Conservation (phyloP, 1,140 invertebrate species). For the Magallana ariakensis region DNA sequence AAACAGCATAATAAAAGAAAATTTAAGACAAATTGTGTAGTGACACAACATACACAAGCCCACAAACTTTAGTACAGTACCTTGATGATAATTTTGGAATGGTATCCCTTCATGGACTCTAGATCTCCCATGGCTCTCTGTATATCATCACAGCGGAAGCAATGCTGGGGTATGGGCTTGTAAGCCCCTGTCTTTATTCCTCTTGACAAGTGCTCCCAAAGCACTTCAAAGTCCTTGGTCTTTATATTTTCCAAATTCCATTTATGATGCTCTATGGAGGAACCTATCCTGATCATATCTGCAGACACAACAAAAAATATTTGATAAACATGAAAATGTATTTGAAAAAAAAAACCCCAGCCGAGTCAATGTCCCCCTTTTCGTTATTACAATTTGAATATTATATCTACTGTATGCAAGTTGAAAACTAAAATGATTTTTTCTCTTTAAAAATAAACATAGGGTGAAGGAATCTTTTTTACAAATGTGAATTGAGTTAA, state of each 20-base stretch:
- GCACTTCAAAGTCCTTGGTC: neutral
- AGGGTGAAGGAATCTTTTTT: too few species aligned
- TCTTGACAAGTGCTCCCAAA: neutral
- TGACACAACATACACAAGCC: too few species aligned
- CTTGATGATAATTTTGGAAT: slow-evolving; percentile 26
- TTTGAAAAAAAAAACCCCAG: too few species aligned
- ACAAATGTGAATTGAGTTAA: too few species aligned
- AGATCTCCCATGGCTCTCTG: slow-evolving; percentile 61
- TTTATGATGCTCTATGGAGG: slow-evolving; percentile 16
- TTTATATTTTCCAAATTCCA: slow-evolving; percentile 28
- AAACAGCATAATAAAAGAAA: too few species aligned
- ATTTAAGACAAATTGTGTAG: too few species aligned
- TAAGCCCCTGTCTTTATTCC: slow-evolving; percentile 56
- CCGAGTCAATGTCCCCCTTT: too few species aligned
- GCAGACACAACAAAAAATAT: neutral
- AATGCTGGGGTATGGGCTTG: slow-evolving; percentile 41
- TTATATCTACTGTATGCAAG: too few species aligned
- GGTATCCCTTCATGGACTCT: neutral
- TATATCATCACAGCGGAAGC: slow-evolving; percentile 39
- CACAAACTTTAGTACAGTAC: neutral
- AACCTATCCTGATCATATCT: slow-evolving; percentile 38
- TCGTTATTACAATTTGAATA: too few species aligned
- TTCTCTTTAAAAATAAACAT: too few species aligned
- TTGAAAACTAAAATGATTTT: too few species aligned
- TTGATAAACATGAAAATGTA: too few species aligned